Percentiles rank a stretch among this genome's conserved stretches.
Conservation (phyloP, 2,888 invertebrate species). For the Biston betularia region DNA sequence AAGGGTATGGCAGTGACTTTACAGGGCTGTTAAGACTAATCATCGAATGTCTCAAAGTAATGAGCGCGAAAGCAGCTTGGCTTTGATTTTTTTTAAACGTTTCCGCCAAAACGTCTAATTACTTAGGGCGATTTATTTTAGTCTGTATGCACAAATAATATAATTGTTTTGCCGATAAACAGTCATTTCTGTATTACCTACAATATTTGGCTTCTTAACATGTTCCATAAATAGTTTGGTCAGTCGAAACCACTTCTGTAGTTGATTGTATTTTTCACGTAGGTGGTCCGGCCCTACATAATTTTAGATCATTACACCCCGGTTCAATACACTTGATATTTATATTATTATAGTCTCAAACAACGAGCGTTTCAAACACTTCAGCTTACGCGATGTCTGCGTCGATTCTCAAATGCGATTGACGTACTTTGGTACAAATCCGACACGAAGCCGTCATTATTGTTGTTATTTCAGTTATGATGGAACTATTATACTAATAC, state of each 20-base stretch:
- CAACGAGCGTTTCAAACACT: neutral
- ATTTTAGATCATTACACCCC: conserved; percentile 33
- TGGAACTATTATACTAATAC: conserved; percentile 23
- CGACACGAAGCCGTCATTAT: conserved; percentile 14
- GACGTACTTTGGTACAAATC: conserved; percentile 7
- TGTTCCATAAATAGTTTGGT: too few species aligned
- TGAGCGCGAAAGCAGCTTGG: too few species aligned
- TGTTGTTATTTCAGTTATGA: conserved; percentile 15
- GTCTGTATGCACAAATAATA: too few species aligned
- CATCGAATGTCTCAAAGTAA: too few species aligned
- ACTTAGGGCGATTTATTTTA: too few species aligned
- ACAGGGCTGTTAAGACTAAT: too few species aligned
- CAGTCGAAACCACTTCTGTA: neutral
- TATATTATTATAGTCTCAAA: conserved; percentile 22
- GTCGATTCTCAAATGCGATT: conserved; percentile 4
- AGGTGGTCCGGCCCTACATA: conserved; percentile 31
- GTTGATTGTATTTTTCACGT: conserved; percentile 13
- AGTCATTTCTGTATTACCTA: neutral
- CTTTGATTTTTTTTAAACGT: too few species aligned
- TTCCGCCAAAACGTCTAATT: too few species aligned
- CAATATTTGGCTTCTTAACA: too few species aligned
- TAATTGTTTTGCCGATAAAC: neutral
- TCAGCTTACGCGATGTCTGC: neutral
- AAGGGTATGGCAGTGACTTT: too few species aligned
- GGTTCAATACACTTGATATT: conserved; percentile 13